Percentiles rank a stretch among this genome's conserved stretches.
phyloP scores from a whole-genome alignment of 30 jellyfish, hydroid and myxozoan species.

The Cassiopea andromeda region DNA sequence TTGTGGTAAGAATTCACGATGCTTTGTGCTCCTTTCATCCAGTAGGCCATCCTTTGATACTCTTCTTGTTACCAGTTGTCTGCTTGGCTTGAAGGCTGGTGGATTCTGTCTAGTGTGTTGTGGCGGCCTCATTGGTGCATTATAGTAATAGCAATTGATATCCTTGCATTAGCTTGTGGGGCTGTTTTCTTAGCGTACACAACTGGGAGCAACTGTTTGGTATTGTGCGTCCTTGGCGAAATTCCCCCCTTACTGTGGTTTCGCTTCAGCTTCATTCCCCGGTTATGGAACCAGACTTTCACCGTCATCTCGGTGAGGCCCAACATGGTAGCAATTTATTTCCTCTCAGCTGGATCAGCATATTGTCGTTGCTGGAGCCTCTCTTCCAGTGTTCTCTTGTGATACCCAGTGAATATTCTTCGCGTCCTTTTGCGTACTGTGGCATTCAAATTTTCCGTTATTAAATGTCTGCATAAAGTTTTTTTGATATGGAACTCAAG shows the following conservation, averaged over 20 bases:
- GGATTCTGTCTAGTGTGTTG: not conserved
- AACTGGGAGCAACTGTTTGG: not conserved
- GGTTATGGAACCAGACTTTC: conserved; percentile 50
- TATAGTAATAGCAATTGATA: not conserved
- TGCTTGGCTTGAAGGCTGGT: not conserved
- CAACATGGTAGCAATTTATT: conserved; percentile 2
- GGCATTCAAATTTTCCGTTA: too few species aligned
- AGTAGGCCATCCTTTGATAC: too few species aligned
- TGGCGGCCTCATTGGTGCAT: not conserved
- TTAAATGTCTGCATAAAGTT: too few species aligned
- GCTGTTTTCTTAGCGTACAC: not conserved
- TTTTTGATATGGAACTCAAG: too few species aligned
- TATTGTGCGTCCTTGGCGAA: not conserved
- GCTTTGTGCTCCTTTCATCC: too few species aligned
- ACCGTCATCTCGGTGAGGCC: conserved; percentile 27
- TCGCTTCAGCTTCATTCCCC: conserved; percentile 30
- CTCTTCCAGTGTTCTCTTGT: conserved; percentile 20
- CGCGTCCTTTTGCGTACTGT: conserved; percentile 2
- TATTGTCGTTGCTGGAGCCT: conserved; percentile 4
- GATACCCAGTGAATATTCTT: conserved; percentile 22
- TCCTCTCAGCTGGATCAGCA: conserved; percentile 20
- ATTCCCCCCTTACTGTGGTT: not conserved
- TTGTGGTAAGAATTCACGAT: too few species aligned
- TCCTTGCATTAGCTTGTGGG: not conserved
- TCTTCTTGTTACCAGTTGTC: not conserved